These are phyloP conservation scores for Burhinus bistriatus DNA, from an alignment of 2,113 vertebrate species.

Conservation along the genomic window DNA sequence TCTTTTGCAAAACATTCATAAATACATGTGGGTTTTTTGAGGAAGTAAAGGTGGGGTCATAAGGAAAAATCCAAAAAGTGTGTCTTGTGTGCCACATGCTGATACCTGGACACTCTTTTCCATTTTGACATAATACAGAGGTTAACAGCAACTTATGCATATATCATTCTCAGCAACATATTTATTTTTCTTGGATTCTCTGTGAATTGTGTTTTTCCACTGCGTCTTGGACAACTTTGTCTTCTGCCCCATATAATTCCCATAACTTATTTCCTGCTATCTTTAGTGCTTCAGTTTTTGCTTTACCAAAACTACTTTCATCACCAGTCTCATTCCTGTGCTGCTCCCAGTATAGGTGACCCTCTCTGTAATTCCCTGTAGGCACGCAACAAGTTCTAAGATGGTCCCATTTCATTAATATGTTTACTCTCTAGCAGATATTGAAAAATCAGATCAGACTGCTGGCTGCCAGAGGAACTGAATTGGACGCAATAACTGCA, in stretches of 20 bases:
- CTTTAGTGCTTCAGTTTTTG: neutral
- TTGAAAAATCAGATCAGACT: neutral
- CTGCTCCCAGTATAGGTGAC: neutral
- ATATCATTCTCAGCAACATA: neutral
- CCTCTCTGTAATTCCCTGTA: neutral
- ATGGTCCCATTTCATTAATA: neutral
- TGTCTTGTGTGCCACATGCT: no score
- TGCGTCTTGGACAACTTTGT: neutral
- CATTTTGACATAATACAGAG: neutral
- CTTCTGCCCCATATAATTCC: neutral
- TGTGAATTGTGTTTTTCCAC: neutral
- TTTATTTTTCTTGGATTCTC: neutral
- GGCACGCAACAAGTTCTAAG: neutral
- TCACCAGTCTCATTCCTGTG: neutral
- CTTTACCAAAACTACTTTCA: neutral
- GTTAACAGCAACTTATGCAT: neutral
- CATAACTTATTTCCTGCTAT: neutral
- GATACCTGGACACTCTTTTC: neutral
- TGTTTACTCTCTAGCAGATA: neutral
- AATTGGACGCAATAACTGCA: neutral
- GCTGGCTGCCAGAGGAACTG: neutral
- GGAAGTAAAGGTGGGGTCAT: neutral
- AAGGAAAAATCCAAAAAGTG: neutral
- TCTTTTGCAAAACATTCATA: neutral
- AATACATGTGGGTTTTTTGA: neutral